phyloP scores from a whole-genome alignment of 2,888 invertebrate species.

The Pristionchus mayeri region DNA sequence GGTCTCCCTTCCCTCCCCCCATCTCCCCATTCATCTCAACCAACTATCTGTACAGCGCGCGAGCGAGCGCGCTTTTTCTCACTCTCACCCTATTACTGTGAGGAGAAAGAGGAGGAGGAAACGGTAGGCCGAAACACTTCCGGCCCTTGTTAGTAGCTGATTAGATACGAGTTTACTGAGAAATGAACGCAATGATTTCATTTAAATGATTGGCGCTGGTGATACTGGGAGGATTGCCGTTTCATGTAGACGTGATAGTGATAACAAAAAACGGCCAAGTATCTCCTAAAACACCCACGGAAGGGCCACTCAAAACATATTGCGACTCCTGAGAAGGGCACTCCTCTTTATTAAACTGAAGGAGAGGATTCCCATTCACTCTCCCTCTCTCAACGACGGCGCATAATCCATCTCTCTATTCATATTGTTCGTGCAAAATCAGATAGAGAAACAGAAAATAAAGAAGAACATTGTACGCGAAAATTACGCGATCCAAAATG shows the following conservation, averaged over 20 bases:
- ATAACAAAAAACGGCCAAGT: too few species aligned
- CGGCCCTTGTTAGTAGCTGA: too few species aligned
- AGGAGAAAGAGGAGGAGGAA: not conserved
- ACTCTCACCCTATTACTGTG: slow-evolving; percentile 18
- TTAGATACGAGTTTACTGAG: too few species aligned
- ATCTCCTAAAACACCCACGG: too few species aligned
- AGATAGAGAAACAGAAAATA: not conserved
- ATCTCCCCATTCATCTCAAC: slow-evolving; percentile 25
- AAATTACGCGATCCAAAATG: too few species aligned
- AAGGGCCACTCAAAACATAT: too few species aligned
- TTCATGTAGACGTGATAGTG: too few species aligned
- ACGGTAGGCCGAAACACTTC: not conserved
- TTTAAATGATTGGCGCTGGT: too few species aligned
- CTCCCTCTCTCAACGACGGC: not conserved
- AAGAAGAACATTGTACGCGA: too few species aligned
- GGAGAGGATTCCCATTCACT: not conserved
- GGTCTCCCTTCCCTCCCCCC: not conserved
- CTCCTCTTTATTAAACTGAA: not conserved
- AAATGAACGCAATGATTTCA: too few species aligned
- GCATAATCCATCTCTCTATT: not conserved
- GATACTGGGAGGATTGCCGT: too few species aligned
- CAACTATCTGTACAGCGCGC: slow-evolving; percentile 15
- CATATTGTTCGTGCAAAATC: too few species aligned
- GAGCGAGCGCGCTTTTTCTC: slow-evolving; percentile 22
- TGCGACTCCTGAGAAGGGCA: not conserved